phyloP scores from a whole-genome alignment of 1,140 invertebrate species.

The Oryctes rhinoceros region DNA sequence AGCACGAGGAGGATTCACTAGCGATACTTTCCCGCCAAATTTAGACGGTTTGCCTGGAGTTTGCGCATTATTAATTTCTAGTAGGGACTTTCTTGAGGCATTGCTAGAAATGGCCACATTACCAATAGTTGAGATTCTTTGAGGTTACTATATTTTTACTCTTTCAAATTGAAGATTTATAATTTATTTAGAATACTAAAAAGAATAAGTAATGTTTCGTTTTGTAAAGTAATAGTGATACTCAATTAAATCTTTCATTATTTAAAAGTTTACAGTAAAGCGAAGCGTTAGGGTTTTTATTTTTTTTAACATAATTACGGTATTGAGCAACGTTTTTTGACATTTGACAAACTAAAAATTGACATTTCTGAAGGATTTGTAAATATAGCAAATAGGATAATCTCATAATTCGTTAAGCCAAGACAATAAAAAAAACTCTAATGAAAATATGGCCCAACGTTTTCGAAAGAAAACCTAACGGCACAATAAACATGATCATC shows the following conservation, averaged over 20 bases:
- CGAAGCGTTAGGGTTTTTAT: neutral
- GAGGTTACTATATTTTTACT: too few relatives aligned
- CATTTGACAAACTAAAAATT: conserved; percentile 24
- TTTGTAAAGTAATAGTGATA: too few relatives aligned
- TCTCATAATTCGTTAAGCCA: neutral
- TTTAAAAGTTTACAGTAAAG: neutral
- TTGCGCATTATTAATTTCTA: neutral
- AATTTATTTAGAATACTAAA: too few relatives aligned
- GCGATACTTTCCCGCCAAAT: conserved; percentile 1
- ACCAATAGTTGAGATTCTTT: too few relatives aligned
- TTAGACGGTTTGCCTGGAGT: neutral
- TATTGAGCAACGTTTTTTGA: conserved; percentile 11
- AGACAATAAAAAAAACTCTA: neutral
- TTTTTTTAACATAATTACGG: neutral
- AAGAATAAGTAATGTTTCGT: too few relatives aligned
- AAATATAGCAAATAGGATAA: conserved; percentile 5
- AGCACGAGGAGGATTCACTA: neutral
- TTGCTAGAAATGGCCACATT: too few relatives aligned
- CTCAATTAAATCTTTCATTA: too few relatives aligned
- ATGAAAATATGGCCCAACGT: neutral
- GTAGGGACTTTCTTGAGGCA: neutral
- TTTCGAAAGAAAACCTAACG: neutral
- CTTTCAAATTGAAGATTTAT: too few relatives aligned
- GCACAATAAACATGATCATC: neutral
- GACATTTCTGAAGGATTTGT: conserved; percentile 24